Evolutionary conservation across 2,888 invertebrate genomes (phyloP), one percentile per base, ranked within the genome.

Genomic region (Drosophila colorata): DNA sequence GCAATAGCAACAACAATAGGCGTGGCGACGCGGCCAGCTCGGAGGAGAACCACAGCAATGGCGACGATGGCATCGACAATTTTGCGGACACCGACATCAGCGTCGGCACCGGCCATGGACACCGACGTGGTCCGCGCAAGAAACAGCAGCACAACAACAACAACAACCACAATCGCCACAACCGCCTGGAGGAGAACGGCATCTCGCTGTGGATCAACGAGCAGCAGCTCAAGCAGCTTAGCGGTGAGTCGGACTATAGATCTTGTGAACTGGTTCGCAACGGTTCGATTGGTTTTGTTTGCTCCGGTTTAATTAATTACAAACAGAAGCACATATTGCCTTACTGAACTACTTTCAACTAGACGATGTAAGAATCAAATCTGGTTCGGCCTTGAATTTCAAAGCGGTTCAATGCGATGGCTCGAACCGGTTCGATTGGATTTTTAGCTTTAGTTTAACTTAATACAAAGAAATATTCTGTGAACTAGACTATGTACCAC

Each of bases 181-280:
- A 79, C 48, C 84, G 82, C n/a, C 56, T 74, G 40, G 87, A 90
- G 38, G 90, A 91, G 43, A 88, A 89, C 31, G 96, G 96, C 91
- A 94, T 97, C 74, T 96, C 96, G 56, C 93, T 98, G 67, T 98
- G 97, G 97, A 97, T 98, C 89, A 97, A 97, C 91, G 96, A 97
- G 90, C 95, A 96, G 82, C 97, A 98, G 94, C 96, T 98, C 57
- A 96, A 97, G 93, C 96, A 96, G 95, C 96, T 97, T 88, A 97
- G 97, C 92, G 97, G 97, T 97, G 91, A 94, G 84, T 69, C 13
- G 2, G 28, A 11, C 23, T 0, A 31, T 18, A n/a, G 1, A 7
- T 4, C 13, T 5, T 37, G 14, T 14, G 14, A 33, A 41, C 20
- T 14, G 58, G 40, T 33, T 38, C 8, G 13, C 25, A 33, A 11